A percentile compares a stretch with the other conserved stretches of the same genome.
These are phyloP conservation scores for Heliconius cydno DNA, from an alignment of 2,888 invertebrate genomes.

Conservation along the genomic window DNA sequence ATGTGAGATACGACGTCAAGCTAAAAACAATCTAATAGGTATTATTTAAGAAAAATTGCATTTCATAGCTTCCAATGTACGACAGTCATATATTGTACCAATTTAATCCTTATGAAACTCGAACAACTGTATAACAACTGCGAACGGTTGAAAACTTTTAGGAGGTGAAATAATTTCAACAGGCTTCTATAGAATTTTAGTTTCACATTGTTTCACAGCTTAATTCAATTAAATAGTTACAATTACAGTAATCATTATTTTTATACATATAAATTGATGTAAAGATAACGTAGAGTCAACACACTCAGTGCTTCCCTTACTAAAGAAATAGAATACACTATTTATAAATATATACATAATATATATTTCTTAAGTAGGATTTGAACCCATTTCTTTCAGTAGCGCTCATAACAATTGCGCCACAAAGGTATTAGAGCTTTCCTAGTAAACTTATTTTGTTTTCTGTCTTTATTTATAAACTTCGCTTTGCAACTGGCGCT, in stretches of 20 bases:
- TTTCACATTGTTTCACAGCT: background rate
- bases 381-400: background rate
- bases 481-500: conserved; percentile 11
- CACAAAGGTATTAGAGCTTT: background rate
- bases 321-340: too few species aligned
- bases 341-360: too few species aligned
- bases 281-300: too few species aligned
- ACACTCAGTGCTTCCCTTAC: too few species aligned
- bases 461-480: conserved; percentile 9
- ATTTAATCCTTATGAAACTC: conserved; percentile 26
- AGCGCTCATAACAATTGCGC: background rate
- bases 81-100: background rate
- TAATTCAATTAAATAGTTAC: background rate
- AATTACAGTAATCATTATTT: too few species aligned
- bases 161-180: conserved; percentile 3
- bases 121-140: conserved; percentile 23
- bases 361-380: too few species aligned
- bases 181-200: conserved; percentile 1
- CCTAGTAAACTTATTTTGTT: background rate
- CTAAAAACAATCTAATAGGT: too few species aligned
- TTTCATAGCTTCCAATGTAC: background rate
- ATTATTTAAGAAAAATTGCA: background rate
- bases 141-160: conserved; percentile 11
- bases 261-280: too few species aligned
- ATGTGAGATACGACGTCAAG: too few species aligned